Evolutionary conservation across 2,888 invertebrate species (phyloP).

Genomic region (Rotaria socialis): DNA sequence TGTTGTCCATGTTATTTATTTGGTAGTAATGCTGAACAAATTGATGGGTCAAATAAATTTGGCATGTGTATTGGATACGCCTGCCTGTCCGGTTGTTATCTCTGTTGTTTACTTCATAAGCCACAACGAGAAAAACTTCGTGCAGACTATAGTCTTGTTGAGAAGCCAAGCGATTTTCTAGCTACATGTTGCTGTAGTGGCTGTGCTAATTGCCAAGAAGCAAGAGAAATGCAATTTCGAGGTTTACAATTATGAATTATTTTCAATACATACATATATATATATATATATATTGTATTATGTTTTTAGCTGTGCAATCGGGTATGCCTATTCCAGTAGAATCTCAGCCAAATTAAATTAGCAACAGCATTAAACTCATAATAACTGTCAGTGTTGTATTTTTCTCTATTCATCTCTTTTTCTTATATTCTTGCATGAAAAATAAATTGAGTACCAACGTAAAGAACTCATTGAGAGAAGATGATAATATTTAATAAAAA

Average conservation of each 20-base stretch:
- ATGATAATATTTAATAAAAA: too few species aligned
- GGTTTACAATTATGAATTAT: not conserved
- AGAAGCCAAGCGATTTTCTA: not conserved
- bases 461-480: too few species aligned
- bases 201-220: slow-evolving; percentile 31
- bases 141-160: not conserved
- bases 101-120: slow-evolving; percentile 16
- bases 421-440: too few species aligned
- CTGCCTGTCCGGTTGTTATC: not conserved
- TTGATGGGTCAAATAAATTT: not conserved
- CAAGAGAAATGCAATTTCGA: not conserved
- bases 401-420: not conserved
- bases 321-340: not conserved
- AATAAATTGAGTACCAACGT: too few species aligned
- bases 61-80: not conserved
- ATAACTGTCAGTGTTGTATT: not conserved
- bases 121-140: not conserved
- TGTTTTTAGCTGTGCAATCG: not conserved
- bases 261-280: not conserved
- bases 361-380: not conserved
- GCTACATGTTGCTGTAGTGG: not conserved
- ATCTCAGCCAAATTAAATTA: not conserved
- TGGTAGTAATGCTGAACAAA: slow-evolving; percentile 27
- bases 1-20: slow-evolving; percentile 23
- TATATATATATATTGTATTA: not conserved